Evolutionary conservation across 1,140 invertebrate genomes (phyloP), one percentile per base, ranked within the genome.

Genomic region (Vanessa tameamea): DNA sequence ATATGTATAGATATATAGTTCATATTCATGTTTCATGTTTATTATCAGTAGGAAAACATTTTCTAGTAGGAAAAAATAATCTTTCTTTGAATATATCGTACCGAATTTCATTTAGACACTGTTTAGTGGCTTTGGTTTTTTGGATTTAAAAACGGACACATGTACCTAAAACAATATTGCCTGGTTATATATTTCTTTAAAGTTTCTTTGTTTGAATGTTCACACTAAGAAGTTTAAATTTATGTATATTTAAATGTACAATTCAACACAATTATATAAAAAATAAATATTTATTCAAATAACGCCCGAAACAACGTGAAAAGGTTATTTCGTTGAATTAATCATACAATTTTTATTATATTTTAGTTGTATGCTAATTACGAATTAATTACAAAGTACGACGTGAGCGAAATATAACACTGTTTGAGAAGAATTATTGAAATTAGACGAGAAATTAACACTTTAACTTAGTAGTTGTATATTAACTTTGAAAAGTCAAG

Each of bases 311-410:
- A 51, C 23, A 66, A 48, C 37, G 26, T 23, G 50, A 50, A 50
- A 51, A 66, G 64, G 64, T 66, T 51, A 66, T 26, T 51, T 47
- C 26, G 13, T 50, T 66, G 64, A 66, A 66, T 66, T 43, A 66
- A 66, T 50, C 64, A 66, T 66, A 13, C 26, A 0, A 51, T 66
- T 51, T 66, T 66, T 50, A 50, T 66, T 48, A 66, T 43, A 66
- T 43, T 66, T 66, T 66, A 51, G 50, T 66, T 66, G 64, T 26
- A 66, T 66, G 16, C 50, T 26, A 66, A 66, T 66, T 2, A 50
- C 20, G 26, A 16, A 14, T 61, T 13, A 14, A 15, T 31, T 61
- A 26, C 57, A 61, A 61, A 61, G 57, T 37, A 14, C 57, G 23
- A 15, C 31, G 31, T 16, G 15, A 4, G 15, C 26, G 8, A 37